Evolutionary conservation across 2,797 vertebrate species (phyloP), one percentile per base, ranked within the genome.

Genomic region (Sarcophilus harrisii): DNA sequence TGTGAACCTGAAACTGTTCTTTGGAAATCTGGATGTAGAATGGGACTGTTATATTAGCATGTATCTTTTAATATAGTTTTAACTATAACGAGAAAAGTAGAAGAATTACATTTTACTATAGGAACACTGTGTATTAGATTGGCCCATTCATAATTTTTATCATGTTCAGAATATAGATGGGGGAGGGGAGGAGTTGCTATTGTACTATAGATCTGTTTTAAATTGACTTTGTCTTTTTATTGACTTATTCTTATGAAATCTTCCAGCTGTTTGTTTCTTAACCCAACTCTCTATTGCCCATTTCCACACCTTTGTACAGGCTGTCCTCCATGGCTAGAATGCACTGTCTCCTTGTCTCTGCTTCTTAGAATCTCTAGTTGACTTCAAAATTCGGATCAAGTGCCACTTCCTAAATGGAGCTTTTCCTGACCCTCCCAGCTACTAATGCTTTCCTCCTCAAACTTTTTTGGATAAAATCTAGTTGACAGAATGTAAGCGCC

Each of bases 191-290:
- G 89, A 93, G 95, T 93, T 94, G 45, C 96, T 96, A 73, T 97
- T 96, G 93, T 81, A 0, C 0, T 54, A 58, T 60, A 96, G 93
- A 90, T 96, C 89, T 92, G 94, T 58, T 92, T 87, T 95, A 95
- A 96, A 96, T 93, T 97, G 97, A 95, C 91, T 97, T 94, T 30
- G 59, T 27, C 45, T 45, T 49, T 94, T 94, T 97, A 96, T 93
- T 97, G 97, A 95, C 90, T 97, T 94, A 11, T n/a, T 27, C 38
- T 87, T 87, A 49, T 87, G 8, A 87, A 27, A 24, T 49, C 21
- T 87, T 87, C 73, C 27, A 87, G 38, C 21, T 87, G 3, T 87
- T 87, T 87, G 38, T 87, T 87, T 49, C 73, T 45, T 24, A 45
- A 10, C 2, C 45, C 38, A 49, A 87, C 3, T 11, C 3, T 87